These are phyloP conservation scores for Poeciliopsis turneri DNA, from an alignment of 2,797 vertebrate genomes.

Conservation along the genomic window DNA sequence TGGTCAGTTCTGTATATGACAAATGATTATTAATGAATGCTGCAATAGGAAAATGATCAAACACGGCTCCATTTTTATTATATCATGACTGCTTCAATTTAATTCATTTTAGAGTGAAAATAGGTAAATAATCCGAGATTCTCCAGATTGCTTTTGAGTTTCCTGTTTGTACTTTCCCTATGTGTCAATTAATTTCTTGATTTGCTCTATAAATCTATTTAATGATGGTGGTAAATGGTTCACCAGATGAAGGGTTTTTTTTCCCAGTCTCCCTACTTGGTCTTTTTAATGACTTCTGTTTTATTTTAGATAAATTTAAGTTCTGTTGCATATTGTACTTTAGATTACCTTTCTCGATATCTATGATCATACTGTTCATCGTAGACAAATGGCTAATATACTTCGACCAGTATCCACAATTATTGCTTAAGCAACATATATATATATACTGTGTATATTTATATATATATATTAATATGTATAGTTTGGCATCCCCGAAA, in stretches of 20 bases:
- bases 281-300: not conserved
- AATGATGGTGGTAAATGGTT: not conserved
- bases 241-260: not conserved
- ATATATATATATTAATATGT: constrained; percentile 3
- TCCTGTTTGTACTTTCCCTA: not conserved
- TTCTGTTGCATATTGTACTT: not conserved
- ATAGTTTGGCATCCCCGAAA: constrained; percentile 44
- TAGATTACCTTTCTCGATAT: not conserved
- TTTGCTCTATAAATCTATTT: not conserved
- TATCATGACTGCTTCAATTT: not conserved
- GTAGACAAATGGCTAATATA: not conserved
- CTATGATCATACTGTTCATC: not conserved
- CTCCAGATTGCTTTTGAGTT: not conserved
- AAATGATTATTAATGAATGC: constrained; percentile 9
- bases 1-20: not conserved
- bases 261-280: not conserved
- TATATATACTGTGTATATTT: constrained; percentile 7
- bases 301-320: not conserved
- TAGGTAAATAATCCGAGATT: not conserved
- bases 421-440: too few relatives aligned
- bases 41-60: not conserved
- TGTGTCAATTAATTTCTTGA: not conserved
- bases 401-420: not conserved
- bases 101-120: not conserved
- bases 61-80: not conserved